Evolutionary conservation across 2,888 invertebrate species (phyloP), one percentile per base, ranked within the genome.

Genomic region (Tinea semifulvella): DNA sequence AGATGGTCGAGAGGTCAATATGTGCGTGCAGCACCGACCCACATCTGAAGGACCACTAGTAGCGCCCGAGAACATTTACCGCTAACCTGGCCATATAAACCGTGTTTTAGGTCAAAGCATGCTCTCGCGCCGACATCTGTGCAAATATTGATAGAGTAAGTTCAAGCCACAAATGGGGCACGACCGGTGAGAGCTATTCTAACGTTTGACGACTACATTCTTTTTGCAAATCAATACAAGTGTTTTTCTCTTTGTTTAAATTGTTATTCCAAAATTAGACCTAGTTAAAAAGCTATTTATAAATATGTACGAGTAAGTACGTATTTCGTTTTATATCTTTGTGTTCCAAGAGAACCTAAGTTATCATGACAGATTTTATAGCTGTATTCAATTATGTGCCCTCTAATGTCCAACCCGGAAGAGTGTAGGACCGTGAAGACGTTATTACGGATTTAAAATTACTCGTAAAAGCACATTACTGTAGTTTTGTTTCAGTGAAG

Each of bases 131-230:
- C 75, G 72, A 75, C 79, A 79, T 76, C 79, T 80, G 79, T 67
- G 76, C 79, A 77, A 80, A 80, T 80, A 80, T 80, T 80, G 79
- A 79, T 77, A 79, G 77, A 75, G 77, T 80, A 76, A 75, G 76
- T 67, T 63, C 73, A 64, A 68, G 68, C 57, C 60, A 69, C 69
- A 71, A 43, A 74, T 73, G 56, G 56, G 48, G 48, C 57, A 58
- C 10, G 36, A 18, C 36, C 36, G 36, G 31, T 11, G 31, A 4
- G 6, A 31, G 18, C 2, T 5, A 36, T 36, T 18, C 36, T 18
- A 17, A 11, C 36, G 36, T 6, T 18, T 36, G 17, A 18, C 36
- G 18, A 18, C 36, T 3, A 36, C 18, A 18, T 18, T 18, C 36
- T 36, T 18, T 36, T 17, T 2, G 36, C 36, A 36, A 36, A 36